Evolutionary conservation across 1,140 invertebrate genomes (phyloP).

Genomic region (Mercenaria mercenaria): DNA sequence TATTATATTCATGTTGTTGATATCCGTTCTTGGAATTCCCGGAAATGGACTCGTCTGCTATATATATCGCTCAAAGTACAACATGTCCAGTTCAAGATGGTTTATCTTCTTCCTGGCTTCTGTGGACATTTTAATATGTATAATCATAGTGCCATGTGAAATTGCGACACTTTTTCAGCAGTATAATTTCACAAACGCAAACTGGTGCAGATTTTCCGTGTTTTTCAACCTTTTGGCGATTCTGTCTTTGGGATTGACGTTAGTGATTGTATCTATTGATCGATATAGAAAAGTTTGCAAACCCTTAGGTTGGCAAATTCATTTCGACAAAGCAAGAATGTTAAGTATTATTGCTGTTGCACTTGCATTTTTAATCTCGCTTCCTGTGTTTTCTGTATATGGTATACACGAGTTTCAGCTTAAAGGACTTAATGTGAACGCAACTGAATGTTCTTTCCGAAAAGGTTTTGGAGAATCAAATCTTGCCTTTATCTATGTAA

Average conservation of each 20-base stretch:
- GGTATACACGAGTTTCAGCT: conserved; percentile 27
- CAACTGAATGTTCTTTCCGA: conserved; percentile 50
- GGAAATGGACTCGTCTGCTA: conserved; percentile 68
- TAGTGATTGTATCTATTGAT: conserved; percentile 45
- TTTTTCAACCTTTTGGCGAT: conserved; percentile 45
- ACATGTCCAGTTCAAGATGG: conserved; percentile 37
- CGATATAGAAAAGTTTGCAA: conserved; percentile 60
- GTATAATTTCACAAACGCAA: conserved; percentile 22
- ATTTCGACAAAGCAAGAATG: conserved; percentile 40
- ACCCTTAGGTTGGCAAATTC: conserved; percentile 59
- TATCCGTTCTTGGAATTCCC: conserved; percentile 33
- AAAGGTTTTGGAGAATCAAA: background rate
- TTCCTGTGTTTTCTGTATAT: conserved; percentile 41
- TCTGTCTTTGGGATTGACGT: conserved; percentile 30
- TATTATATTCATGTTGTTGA: conserved; percentile 34
- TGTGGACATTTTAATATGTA: conserved; percentile 51
- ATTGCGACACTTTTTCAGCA: conserved; percentile 34
- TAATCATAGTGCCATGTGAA: conserved; percentile 43
- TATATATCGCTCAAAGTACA: conserved; percentile 60
- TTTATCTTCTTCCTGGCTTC: conserved; percentile 60
- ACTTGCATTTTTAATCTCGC: background rate
- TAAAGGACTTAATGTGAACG: background rate
- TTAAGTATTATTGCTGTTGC: conserved; percentile 19
- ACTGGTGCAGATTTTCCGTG: conserved; percentile 25
- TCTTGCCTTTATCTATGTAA: conserved; percentile 19